Conservation (phyloP, 2,888 invertebrate genomes). For the Philonicus albiceps region DNA sequence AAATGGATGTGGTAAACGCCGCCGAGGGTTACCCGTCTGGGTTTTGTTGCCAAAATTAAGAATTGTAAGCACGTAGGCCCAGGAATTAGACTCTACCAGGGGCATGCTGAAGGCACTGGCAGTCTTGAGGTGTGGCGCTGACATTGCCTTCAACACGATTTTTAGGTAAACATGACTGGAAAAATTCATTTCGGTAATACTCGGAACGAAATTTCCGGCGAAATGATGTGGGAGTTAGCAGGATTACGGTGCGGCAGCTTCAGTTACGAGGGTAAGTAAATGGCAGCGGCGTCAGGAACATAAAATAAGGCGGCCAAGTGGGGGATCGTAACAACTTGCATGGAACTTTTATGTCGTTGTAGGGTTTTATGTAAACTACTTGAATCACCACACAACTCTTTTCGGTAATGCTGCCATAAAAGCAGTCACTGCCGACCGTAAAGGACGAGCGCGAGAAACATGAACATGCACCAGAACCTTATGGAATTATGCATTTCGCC, state of each 20-base stretch:
- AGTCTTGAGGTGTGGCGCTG: constrained; percentile 32
- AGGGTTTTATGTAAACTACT: constrained; percentile 24
- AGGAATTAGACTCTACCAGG: constrained; percentile 20
- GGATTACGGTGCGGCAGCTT: background rate
- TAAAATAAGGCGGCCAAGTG: constrained; percentile 1
- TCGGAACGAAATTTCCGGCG: background rate
- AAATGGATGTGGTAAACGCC: background rate
- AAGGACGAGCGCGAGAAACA: background rate
- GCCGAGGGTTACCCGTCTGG: background rate
- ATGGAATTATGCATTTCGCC: constrained; percentile 17
- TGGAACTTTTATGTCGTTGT: background rate
- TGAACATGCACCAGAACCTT: background rate
- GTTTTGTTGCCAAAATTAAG: constrained; percentile 15
- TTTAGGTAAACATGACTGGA: constrained; percentile 27
- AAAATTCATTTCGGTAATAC: constrained; percentile 10
- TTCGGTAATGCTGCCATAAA: constrained; percentile 1
- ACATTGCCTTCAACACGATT: constrained; percentile 26
- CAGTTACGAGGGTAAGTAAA: constrained; percentile 11
- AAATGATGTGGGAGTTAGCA: background rate
- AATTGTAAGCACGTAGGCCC: constrained; percentile 34
- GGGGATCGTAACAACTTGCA: constrained; percentile 1
- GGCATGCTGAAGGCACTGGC: background rate
- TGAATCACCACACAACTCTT: constrained; percentile 18
- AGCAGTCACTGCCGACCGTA: background rate
- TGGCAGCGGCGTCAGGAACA: background rate